Conservation (phyloP, 2,113 vertebrate genomes). For the Eolophus roseicapilla region DNA sequence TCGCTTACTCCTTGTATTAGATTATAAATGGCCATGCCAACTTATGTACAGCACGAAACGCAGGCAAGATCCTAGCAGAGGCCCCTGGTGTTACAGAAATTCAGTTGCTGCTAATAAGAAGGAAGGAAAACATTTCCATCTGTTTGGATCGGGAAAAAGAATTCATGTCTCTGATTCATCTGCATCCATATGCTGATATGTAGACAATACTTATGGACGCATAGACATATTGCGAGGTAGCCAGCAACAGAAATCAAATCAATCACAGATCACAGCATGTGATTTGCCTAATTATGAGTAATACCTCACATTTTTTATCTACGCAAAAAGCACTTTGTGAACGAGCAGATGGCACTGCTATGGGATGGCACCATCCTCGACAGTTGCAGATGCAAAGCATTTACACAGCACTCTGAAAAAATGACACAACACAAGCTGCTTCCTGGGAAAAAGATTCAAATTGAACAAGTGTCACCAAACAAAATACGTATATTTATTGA, state of each 20-base stretch:
- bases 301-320: conserved; percentile 65
- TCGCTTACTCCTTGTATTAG: neutral
- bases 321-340: conserved; percentile 59
- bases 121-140: conserved; percentile 58
- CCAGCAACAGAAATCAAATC: conserved; percentile 46
- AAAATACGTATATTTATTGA: conserved; percentile 41
- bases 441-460: conserved; percentile 47
- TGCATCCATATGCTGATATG: conserved; percentile 50
- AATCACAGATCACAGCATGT: conserved; percentile 65
- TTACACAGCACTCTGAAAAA: conserved; percentile 56
- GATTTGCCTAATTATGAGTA: conserved; percentile 72
- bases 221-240: conserved; percentile 2
- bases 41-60: neutral
- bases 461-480: conserved; percentile 58
- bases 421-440: conserved; percentile 61
- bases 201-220: conserved; percentile 56
- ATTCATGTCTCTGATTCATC: conserved; percentile 46
- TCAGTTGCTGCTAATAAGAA: conserved; percentile 51
- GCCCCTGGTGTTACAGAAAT: conserved; percentile 42
- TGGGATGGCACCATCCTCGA: conserved; percentile 54
- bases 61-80: conserved; percentile 22
- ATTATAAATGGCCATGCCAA: conserved; percentile 33
- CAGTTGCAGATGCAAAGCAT: conserved; percentile 68
- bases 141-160: conserved; percentile 17
- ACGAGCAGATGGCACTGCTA: conserved; percentile 69